Evolutionary conservation across 92 coral and sea anemone species (phyloP).

Genomic region (Micromussa lordhowensis): DNA sequence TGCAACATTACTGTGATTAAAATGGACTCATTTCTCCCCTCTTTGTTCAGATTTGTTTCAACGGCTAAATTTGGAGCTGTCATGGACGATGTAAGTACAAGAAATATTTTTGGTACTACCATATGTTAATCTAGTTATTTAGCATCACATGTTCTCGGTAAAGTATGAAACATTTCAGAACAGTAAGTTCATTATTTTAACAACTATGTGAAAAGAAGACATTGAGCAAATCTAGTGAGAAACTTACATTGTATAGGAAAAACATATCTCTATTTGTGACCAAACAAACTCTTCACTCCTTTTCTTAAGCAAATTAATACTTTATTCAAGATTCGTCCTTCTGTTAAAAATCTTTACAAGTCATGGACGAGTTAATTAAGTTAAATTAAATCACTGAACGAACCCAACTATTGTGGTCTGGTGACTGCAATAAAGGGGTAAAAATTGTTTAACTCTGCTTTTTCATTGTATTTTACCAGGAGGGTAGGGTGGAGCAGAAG

Average conservation of each 20-base stretch:
- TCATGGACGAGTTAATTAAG: not conserved
- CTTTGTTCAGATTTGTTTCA: constrained; percentile 75
- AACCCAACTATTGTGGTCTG: not conserved
- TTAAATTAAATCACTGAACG: not conserved
- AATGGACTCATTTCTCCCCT: not conserved
- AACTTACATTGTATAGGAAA: not conserved
- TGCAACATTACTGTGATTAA: too few relatives aligned
- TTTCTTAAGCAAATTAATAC: too few relatives aligned
- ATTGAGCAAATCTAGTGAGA: not conserved
- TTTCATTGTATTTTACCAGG: constrained; percentile 53
- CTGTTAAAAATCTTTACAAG: too few relatives aligned
- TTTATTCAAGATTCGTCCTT: too few relatives aligned
- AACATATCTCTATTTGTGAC: not conserved
- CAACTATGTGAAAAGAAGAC: too few relatives aligned
- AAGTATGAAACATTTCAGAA: not conserved
- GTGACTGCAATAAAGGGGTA: not conserved
- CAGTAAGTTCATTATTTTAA: too few relatives aligned
- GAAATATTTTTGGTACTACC: not conserved
- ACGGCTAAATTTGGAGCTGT: constrained; percentile 83
- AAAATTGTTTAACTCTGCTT: not conserved
- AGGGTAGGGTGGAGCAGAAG: constrained; percentile 72
- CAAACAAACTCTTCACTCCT: not conserved
- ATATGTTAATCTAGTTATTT: not conserved
- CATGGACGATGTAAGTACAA: constrained; percentile 75
- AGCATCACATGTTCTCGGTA: too few relatives aligned